Conservation (phyloP, 2,888 invertebrate species). For the Eupithecia centaureata region DNA sequence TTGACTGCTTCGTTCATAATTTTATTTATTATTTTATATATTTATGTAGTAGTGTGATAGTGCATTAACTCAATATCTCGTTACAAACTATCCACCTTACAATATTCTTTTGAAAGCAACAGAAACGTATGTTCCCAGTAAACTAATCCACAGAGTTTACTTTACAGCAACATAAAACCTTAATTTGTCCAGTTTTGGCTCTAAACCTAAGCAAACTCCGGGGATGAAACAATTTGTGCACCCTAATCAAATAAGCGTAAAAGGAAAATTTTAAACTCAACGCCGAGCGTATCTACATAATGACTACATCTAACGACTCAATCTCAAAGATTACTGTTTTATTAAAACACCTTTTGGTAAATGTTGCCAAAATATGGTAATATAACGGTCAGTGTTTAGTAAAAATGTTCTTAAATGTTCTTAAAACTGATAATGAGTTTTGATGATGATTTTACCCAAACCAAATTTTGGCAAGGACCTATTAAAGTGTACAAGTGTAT, state of each 20-base stretch:
- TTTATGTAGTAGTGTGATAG: too few relatives aligned
- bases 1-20: too few relatives aligned
- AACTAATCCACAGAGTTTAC: neutral
- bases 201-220: conserved; percentile 58
- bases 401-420: neutral
- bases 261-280: conserved; percentile 68
- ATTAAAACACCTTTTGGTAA: conserved; percentile 43
- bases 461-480: too few relatives aligned
- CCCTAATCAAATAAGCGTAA: conserved; percentile 75
- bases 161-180: conserved; percentile 14
- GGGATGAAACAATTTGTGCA: conserved; percentile 72
- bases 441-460: too few relatives aligned
- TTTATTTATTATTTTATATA: too few relatives aligned
- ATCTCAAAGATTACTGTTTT: conserved; percentile 60
- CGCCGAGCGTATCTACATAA: conserved; percentile 66
- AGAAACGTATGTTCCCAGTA: neutral
- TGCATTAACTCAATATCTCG: too few relatives aligned
- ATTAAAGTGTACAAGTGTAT: too few relatives aligned
- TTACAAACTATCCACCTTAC: too few relatives aligned
- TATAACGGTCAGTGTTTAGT: conserved; percentile 3
- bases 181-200: conserved; percentile 26
- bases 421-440: too few relatives aligned
- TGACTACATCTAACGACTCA: conserved; percentile 64
- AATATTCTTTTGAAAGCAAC: too few relatives aligned
- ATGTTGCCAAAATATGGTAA: conserved; percentile 20